phyloP scores from a whole-genome alignment of 2,113 vertebrate species.

The Odontesthes bonariensis region DNA sequence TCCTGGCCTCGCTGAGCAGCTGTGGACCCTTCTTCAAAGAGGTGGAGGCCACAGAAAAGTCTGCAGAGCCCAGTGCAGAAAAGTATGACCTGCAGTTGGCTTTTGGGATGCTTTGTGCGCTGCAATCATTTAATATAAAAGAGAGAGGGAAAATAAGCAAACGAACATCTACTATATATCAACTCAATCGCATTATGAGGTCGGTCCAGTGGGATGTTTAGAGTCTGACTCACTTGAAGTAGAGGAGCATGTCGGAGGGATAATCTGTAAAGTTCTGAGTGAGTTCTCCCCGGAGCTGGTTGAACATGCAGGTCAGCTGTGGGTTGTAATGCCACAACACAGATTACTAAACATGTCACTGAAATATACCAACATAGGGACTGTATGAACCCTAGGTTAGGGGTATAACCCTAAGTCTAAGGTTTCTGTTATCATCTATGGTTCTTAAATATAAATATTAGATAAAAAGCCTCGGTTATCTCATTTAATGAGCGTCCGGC shows the following conservation, averaged over 20 bases:
- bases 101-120: conserved; percentile 43
- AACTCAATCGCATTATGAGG: no score
- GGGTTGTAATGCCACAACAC: not conserved
- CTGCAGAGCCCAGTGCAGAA: conserved; percentile 58
- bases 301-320: conserved; percentile 80
- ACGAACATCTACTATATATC: no score
- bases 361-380: not conserved
- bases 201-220: not conserved
- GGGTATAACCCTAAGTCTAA: not conserved
- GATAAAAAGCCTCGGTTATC: not conserved
- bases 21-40: conserved; percentile 41
- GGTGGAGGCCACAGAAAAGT: conserved; percentile 63
- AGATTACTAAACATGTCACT: not conserved
- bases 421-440: not conserved
- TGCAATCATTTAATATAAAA: conserved; percentile 21
- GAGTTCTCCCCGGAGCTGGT: conserved; percentile 47
- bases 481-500: not conserved
- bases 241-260: conserved; percentile 78
- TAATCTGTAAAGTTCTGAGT: conserved; percentile 64
- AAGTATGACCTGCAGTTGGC: conserved; percentile 70
- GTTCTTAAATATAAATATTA: not conserved
- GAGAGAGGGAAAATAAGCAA: no score
- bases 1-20: conserved; percentile 53
- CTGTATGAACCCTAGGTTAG: not conserved
- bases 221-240: conserved; percentile 64